Conservation (phyloP, 2,888 invertebrate species). For the Thymelicus lineola region DNA sequence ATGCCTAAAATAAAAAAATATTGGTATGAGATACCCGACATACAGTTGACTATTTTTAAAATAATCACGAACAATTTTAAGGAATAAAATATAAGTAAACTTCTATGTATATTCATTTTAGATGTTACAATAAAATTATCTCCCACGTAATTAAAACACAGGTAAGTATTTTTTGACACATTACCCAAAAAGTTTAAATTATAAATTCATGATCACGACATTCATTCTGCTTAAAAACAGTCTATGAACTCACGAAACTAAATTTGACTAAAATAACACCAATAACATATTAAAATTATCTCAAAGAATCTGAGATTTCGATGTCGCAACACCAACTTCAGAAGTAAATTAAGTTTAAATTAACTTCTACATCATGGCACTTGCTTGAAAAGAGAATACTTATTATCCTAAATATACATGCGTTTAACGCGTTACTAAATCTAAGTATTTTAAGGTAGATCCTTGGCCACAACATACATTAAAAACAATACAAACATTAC, state of each 20-base stretch:
- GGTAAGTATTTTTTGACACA: no score
- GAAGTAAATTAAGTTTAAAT: constrained; percentile 62
- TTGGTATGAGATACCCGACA: no score
- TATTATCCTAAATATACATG: constrained; percentile 55
- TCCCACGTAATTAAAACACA: no score
- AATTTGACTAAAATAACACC: constrained; percentile 30
- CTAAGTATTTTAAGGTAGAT: constrained; percentile 63
- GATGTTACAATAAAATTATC: no score
- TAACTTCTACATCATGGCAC: constrained; percentile 68
- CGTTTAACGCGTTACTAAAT: constrained; percentile 66
- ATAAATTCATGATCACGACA: neutral
- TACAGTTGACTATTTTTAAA: no score
- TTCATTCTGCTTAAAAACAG: neutral
- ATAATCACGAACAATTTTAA: no score
- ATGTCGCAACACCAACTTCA: constrained; percentile 48
- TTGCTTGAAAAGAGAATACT: constrained; percentile 64
- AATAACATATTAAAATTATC: constrained; percentile 36
- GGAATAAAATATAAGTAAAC: no score
- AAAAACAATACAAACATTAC: constrained; percentile 47
- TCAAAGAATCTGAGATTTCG: constrained; percentile 43
- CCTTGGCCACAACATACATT: constrained; percentile 62
- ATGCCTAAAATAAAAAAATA: no score
- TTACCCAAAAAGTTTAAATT: no score
- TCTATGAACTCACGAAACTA: constrained; percentile 16
- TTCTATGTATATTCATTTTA: no score